These are phyloP conservation scores for Strigamia crassipes DNA, from an alignment of 2,888 invertebrate genomes.

Conservation along the genomic window DNA sequence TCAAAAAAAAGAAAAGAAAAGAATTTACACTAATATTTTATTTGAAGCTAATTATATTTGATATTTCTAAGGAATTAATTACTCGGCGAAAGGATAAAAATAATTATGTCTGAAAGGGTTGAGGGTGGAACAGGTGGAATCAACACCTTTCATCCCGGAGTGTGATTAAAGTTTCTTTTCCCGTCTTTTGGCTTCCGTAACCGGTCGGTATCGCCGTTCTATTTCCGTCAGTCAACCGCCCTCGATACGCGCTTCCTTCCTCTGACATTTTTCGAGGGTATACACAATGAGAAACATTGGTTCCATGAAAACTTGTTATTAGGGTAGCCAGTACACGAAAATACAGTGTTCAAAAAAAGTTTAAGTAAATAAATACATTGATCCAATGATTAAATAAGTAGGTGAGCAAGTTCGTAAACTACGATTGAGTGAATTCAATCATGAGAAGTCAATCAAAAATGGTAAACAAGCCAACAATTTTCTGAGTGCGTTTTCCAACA, in stretches of 20 bases:
- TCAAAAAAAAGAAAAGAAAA: too few species aligned
- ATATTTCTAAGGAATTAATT: not conserved
- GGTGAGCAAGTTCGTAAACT: not conserved
- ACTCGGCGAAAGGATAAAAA: not conserved
- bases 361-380: not conserved
- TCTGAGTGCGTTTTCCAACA: not conserved
- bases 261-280: constrained; percentile 21
- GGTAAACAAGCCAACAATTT: constrained; percentile 7
- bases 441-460: not conserved
- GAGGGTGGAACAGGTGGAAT: constrained; percentile 9
- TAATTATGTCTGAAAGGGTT: not conserved
- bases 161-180: constrained; percentile 16
- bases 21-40: too few species aligned
- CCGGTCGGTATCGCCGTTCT: not conserved
- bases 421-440: constrained; percentile 1
- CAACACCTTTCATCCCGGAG: constrained; percentile 21
- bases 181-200: constrained; percentile 8
- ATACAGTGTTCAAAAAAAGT: too few species aligned
- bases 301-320: not conserved
- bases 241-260: constrained; percentile 15
- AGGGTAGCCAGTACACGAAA: too few species aligned
- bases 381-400: constrained; percentile 4
- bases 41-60: too few species aligned
- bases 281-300: not conserved
- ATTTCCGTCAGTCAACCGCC: constrained; percentile 16